Evolutionary conservation across 1,140 invertebrate genomes (phyloP).

Genomic region (Drosophila ogumai): DNA sequence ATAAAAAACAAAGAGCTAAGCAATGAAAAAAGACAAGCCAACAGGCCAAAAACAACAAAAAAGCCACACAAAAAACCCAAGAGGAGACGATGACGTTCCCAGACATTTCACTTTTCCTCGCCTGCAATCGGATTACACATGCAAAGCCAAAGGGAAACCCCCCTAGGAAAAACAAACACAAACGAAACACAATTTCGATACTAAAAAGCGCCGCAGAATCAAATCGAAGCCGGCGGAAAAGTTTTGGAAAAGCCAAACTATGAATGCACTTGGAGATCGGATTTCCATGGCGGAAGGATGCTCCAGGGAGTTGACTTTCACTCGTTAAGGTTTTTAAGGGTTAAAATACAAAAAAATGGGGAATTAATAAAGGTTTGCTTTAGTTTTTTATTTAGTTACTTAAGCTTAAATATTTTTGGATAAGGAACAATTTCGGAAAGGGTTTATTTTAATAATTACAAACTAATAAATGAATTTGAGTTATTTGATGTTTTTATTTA

Average conservation of each 20-base stretch:
- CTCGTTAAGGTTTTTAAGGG: neutral
- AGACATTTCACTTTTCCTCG: slow-evolving; percentile 35
- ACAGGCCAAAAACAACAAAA: too few species aligned
- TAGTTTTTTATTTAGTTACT: neutral
- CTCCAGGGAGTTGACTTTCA: neutral
- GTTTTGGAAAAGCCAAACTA: slow-evolving; percentile 13
- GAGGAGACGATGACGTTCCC: slow-evolving; percentile 50
- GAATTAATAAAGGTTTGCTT: neutral
- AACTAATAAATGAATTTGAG: too few species aligned
- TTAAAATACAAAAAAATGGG: neutral
- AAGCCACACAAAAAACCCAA: neutral
- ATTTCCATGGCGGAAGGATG: neutral
- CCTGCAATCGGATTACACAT: slow-evolving; percentile 70
- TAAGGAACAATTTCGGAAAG: too few species aligned
- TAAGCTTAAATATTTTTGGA: neutral
- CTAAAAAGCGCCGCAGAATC: slow-evolving; percentile 41
- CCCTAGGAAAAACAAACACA: slow-evolving; percentile 29
- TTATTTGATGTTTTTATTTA: too few species aligned
- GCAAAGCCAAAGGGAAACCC: slow-evolving; percentile 25
- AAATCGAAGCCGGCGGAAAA: slow-evolving; percentile 41
- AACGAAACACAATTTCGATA: slow-evolving; percentile 51
- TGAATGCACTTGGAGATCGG: slow-evolving; percentile 30
- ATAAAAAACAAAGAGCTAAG: neutral
- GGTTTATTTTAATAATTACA: too few species aligned
- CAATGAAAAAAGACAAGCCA: neutral